Evolutionary conservation across 2,888 invertebrate genomes (phyloP), one percentile per base, ranked within the genome.

Genomic region (Ethmia dodecea): DNA sequence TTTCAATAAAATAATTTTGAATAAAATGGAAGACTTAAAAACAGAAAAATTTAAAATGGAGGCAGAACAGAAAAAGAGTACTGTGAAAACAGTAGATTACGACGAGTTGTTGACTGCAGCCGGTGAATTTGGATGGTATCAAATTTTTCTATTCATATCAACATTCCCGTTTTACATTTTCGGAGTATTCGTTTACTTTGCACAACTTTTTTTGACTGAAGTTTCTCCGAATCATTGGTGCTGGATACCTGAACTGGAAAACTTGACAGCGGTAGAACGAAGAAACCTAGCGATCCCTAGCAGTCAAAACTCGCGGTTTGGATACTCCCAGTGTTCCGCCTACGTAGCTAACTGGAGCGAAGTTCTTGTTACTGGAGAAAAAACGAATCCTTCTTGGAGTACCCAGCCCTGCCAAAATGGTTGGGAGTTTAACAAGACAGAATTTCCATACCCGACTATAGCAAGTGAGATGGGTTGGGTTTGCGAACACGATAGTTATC

Each of bases 381-480:
- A 25, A 3, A 56, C 60, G 1, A 52, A 75, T 38, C 33, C 42
- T 12, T 49, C 60, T 1, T 74, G 71, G 74, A 43, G 36, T 3
- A 62, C 39, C 5, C 44, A 55, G 9, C 27, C 56, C 0, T 79
- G 77, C 44, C 54, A 57, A 48, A 29, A 63, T 43, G 76, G 79
- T 37, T 79, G 77, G 77, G 79, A 79, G 44, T 79, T 73, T 22
- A 68, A 79, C 35, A 63, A 48, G 35, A 63, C 67, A 5, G 76
- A 78, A 51, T 72, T 79, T 49, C 69, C 78, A 0, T 78, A 78
- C 39, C 57, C 67, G 2, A 79, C 78, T 3, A 70, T 76, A 28
- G 51, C 65, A 3, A 78, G 67, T 39, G 76, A 78, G 43, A 37
- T 71, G 40, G 71, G 66, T 25, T 79, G 79, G 77, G 76, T 78